Conservation (phyloP, 2,888 invertebrate species). For the Aproaerema taeniolella region DNA sequence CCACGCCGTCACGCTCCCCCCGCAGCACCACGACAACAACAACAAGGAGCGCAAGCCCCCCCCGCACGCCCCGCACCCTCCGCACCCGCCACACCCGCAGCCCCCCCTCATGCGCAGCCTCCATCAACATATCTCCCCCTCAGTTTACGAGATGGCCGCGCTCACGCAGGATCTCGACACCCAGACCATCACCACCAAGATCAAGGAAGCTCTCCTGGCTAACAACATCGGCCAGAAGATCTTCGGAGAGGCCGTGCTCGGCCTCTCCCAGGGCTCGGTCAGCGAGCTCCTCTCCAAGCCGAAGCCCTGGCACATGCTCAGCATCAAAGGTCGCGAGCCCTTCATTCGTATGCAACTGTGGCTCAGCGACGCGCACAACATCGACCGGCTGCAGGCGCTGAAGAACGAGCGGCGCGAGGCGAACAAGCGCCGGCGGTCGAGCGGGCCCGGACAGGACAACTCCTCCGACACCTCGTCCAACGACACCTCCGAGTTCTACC, state of each 20-base stretch:
- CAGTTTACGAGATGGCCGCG: conserved; percentile 98
- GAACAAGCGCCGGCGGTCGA: conserved; percentile 91
- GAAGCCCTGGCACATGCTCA: conserved; percentile 99
- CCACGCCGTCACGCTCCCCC: conserved; percentile 83
- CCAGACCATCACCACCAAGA: conserved; percentile 96
- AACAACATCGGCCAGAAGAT: conserved; percentile 99
- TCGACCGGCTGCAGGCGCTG: conserved; percentile 93
- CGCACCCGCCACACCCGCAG: conserved; percentile 80
- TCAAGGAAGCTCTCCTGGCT: conserved; percentile 96
- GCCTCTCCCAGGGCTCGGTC: conserved; percentile 97
- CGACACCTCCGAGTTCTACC: conserved; percentile 92
- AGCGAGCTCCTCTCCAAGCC: conserved; percentile 98
- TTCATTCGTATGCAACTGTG: conserved; percentile 98
- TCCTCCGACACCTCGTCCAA: conserved; percentile 93
- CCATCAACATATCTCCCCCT: conserved; percentile 93
- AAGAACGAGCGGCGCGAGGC: conserved; percentile 95
- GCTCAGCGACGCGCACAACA: conserved; percentile 96
- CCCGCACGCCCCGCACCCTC: conserved; percentile 77
- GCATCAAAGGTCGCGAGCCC: conserved; percentile 97
- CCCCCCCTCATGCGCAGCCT: conserved; percentile 83
- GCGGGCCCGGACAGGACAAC: conserved; percentile 90
- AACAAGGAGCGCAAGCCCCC: conserved; percentile 76
- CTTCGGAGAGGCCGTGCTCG: conserved; percentile 98
- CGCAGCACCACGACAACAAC: conserved; percentile 78
- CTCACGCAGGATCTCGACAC: conserved; percentile 97